phyloP scores from a whole-genome alignment of 2,113 vertebrate genomes.

The Pundamilia nyererei region DNA sequence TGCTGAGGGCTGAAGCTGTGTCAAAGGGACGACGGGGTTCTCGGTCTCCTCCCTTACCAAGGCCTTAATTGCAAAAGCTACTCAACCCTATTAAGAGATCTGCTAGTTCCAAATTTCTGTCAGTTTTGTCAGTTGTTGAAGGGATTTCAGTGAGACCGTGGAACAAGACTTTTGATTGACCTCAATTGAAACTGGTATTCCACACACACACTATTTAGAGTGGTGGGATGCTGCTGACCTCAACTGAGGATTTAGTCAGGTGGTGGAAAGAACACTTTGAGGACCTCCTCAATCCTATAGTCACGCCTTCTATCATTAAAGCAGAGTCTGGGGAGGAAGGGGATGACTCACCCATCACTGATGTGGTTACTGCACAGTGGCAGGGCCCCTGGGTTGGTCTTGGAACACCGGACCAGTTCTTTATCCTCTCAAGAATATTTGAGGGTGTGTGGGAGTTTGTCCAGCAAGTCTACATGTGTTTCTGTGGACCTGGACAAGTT shows the following conservation, averaged over 20 bases:
- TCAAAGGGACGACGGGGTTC: not conserved
- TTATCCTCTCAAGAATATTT: not conserved
- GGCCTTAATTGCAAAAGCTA: not conserved
- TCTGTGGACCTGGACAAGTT: not conserved
- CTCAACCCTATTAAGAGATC: not conserved
- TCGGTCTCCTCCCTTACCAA: not conserved
- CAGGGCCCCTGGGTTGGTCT: not conserved
- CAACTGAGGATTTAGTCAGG: not conserved
- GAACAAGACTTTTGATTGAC: not conserved
- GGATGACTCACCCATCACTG: not conserved
- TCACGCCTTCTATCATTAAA: not conserved
- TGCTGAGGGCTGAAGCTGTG: not conserved
- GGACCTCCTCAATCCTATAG: not conserved
- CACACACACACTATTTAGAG: not conserved
- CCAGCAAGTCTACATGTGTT: not conserved
- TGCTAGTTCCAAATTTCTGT: not conserved
- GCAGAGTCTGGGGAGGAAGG: not conserved
- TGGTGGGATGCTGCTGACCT: not conserved
- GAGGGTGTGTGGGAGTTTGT: fast-evolving
- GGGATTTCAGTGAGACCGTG: not conserved
- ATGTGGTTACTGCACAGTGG: not conserved
- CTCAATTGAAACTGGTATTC: not conserved
- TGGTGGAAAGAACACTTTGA: not conserved
- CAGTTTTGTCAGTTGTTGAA: not conserved
- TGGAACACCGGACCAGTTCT: not conserved